phyloP scores from a whole-genome alignment of 2,797 vertebrate species.

The Prunella strophiata region DNA sequence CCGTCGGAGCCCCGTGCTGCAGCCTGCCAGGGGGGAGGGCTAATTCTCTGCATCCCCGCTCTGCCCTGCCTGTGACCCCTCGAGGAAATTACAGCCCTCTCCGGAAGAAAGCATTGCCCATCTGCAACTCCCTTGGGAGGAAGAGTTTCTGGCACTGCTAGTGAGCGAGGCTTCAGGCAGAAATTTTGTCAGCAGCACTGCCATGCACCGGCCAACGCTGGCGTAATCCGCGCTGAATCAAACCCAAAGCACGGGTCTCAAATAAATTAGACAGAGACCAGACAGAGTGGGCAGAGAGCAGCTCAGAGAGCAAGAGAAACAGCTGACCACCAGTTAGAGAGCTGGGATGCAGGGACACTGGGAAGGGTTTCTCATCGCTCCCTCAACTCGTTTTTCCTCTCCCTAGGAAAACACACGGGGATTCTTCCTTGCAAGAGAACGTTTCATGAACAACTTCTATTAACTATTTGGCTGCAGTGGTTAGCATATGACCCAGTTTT shows the following conservation, averaged over 20 bases:
- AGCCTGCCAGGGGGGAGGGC: not conserved
- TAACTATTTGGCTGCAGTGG: not conserved
- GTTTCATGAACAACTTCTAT: not conserved
- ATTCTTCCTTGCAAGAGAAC: not conserved
- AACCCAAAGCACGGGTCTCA: slow-evolving; percentile 27
- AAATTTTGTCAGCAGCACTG: slow-evolving; percentile 42
- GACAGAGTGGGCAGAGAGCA: slow-evolving; percentile 35
- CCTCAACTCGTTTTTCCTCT: not conserved
- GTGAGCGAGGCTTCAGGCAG: not conserved
- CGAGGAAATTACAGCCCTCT: slow-evolving; percentile 39
- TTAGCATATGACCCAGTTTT: not conserved
- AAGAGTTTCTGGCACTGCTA: slow-evolving; percentile 28
- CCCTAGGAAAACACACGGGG: not conserved
- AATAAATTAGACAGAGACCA: slow-evolving; percentile 20
- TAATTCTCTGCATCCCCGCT: not conserved
- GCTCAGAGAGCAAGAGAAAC: not conserved
- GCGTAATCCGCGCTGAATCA: slow-evolving; percentile 32
- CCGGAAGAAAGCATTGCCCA: slow-evolving; percentile 20
- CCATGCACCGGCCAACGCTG: slow-evolving; percentile 27
- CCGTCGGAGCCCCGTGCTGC: not conserved
- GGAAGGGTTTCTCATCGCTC: not conserved
- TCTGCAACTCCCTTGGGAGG: slow-evolving; percentile 29
- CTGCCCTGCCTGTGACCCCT: slow-evolving; percentile 35
- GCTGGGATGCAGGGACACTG: not conserved
- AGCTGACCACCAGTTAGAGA: not conserved